Conservation (phyloP, 2,888 invertebrate species). For the Chrysina gloriosa region DNA sequence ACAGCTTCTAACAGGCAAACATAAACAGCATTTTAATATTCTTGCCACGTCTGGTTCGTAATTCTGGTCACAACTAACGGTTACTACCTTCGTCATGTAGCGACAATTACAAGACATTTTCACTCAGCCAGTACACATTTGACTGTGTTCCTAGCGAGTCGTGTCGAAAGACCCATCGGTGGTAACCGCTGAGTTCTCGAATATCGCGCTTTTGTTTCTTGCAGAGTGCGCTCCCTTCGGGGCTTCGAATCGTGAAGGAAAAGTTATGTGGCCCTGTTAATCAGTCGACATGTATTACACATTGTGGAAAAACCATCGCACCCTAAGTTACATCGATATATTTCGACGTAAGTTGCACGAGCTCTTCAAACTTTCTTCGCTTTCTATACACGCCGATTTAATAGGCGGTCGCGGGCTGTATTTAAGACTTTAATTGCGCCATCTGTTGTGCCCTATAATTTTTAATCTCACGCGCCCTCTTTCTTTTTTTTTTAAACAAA, state of each 20-base stretch:
- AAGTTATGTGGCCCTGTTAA: neutral
- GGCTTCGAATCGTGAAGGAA: neutral
- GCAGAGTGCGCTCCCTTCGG: neutral
- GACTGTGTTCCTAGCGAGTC: slow-evolving; percentile 1
- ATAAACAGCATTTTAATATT: slow-evolving; percentile 30
- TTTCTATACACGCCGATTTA: neutral
- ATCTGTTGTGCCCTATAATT: neutral
- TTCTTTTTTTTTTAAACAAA: no score
- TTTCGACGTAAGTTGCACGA: slow-evolving; percentile 1
- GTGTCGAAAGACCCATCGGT: neutral
- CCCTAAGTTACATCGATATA: neutral
- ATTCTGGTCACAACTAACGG: slow-evolving; percentile 37
- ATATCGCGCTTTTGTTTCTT: neutral
- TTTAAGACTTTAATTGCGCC: neutral
- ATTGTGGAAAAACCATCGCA: slow-evolving; percentile 7
- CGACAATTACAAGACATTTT: slow-evolving; percentile 40
- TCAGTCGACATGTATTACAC: neutral
- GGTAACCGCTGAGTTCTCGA: neutral
- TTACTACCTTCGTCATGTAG: slow-evolving; percentile 37
- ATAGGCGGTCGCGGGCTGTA: neutral
- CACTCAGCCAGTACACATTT: slow-evolving; percentile 25
- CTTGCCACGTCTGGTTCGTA: slow-evolving; percentile 30
- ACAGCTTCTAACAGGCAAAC: slow-evolving; percentile 16
- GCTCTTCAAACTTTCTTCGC: neutral
- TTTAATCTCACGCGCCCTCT: no score